phyloP scores from a whole-genome alignment of 2,113 vertebrate species.

The Pitta sordida region DNA sequence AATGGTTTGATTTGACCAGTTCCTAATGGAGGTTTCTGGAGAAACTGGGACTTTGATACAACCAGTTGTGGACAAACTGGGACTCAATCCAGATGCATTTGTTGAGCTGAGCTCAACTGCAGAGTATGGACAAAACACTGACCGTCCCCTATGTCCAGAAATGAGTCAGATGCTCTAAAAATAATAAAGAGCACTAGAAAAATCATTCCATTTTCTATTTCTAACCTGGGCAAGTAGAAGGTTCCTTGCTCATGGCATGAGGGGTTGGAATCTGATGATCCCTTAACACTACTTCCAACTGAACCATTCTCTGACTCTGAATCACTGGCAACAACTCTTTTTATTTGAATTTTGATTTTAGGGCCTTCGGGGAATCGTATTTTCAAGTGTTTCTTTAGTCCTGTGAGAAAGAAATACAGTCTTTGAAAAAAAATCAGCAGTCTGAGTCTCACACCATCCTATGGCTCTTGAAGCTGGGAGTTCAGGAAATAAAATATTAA shows the following conservation, averaged over 20 bases:
- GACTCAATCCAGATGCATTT: neutral
- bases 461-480: neutral
- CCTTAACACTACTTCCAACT: neutral
- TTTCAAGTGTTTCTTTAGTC: neutral
- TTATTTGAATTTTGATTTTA: neutral
- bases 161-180: neutral
- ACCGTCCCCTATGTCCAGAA: neutral
- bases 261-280: neutral
- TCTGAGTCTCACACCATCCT: neutral
- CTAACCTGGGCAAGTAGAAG: neutral
- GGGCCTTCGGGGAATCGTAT: neutral
- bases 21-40: neutral
- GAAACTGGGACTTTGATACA: neutral
- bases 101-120: neutral
- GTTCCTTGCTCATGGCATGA: accelerated
- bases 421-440: neutral
- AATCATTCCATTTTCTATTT: neutral
- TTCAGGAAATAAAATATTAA: neutral
- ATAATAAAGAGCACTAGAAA: accelerated
- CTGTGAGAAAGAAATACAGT: neutral
- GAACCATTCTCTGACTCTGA: neutral
- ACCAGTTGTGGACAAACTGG: neutral
- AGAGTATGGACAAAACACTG: neutral
- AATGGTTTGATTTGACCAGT: neutral
- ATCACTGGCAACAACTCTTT: neutral